These are phyloP conservation scores for Pogonocichla stellata DNA, from an alignment of 2,113 vertebrate genomes.

Conservation along the genomic window DNA sequence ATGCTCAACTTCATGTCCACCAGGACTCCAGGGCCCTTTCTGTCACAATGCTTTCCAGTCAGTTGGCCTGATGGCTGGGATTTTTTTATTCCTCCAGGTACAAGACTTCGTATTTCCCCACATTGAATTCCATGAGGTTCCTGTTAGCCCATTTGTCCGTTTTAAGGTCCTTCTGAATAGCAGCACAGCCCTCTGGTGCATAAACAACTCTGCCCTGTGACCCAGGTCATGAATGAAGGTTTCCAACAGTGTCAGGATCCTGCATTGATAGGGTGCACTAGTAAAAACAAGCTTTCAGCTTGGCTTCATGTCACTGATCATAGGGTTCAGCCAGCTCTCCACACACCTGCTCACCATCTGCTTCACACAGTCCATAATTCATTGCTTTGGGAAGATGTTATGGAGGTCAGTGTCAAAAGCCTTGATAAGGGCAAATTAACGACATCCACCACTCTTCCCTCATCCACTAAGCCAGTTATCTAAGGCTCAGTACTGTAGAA, in stretches of 20 bases:
- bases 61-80: background rate
- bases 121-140: background rate
- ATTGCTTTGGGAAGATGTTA: background rate
- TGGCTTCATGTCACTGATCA: background rate
- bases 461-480: background rate
- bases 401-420: background rate
- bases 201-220: background rate
- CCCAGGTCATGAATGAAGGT: background rate
- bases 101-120: rapidly evolving
- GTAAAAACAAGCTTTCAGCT: background rate
- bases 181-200: background rate
- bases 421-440: background rate
- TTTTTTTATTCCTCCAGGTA: background rate
- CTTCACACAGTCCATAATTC: background rate
- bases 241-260: background rate
- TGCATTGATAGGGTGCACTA: background rate
- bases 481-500: background rate
- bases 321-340: background rate
- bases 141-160: background rate
- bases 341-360: background rate
- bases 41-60: background rate
- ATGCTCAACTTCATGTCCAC: rapidly evolving
- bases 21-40: background rate
- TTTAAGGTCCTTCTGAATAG: background rate
- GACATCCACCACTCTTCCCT: background rate